Percentiles rank a stretch among this genome's conserved stretches.
phyloP scores from a whole-genome alignment of 2,888 invertebrate species.

The Muschampia plurimacula region DNA sequence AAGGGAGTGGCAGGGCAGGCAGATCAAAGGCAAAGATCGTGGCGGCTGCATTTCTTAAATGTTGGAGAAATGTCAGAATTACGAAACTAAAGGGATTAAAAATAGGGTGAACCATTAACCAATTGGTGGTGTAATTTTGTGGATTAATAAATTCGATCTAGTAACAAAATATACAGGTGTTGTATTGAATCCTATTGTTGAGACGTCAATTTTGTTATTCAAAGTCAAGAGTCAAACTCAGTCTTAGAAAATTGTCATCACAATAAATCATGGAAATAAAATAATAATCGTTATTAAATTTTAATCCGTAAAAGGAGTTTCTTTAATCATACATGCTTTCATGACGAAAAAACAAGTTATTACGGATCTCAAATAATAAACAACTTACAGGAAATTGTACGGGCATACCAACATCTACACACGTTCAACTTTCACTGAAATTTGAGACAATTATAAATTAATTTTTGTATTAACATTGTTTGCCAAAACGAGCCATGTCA shows the following conservation, averaged over 20 bases:
- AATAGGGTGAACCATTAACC: not conserved
- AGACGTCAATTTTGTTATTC: too few species aligned
- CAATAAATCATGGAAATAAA: too few species aligned
- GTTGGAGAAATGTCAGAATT: not conserved
- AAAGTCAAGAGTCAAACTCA: too few species aligned
- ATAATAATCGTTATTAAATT: not conserved
- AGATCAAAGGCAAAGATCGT: constrained; percentile 18
- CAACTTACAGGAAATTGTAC: not conserved
- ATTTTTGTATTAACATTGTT: constrained; percentile 22
- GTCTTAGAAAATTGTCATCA: too few species aligned
- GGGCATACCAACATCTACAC: not conserved
- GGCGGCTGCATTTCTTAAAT: not conserved
- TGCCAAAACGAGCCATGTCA: constrained; percentile 25
- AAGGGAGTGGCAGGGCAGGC: constrained; percentile 5
- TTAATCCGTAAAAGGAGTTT: not conserved
- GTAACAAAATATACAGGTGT: too few species aligned
- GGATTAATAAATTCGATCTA: too few species aligned
- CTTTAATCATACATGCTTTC: not conserved
- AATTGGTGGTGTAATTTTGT: too few species aligned
- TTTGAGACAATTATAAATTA: constrained; percentile 31
- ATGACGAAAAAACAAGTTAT: not conserved
- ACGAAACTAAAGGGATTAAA: not conserved
- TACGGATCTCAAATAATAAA: not conserved
- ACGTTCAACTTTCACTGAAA: constrained; percentile 10
- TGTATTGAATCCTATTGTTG: not conserved